These are phyloP conservation scores for Ailurus styani DNA, from an alignment of 2,113 vertebrate genomes.

Conservation along the genomic window DNA sequence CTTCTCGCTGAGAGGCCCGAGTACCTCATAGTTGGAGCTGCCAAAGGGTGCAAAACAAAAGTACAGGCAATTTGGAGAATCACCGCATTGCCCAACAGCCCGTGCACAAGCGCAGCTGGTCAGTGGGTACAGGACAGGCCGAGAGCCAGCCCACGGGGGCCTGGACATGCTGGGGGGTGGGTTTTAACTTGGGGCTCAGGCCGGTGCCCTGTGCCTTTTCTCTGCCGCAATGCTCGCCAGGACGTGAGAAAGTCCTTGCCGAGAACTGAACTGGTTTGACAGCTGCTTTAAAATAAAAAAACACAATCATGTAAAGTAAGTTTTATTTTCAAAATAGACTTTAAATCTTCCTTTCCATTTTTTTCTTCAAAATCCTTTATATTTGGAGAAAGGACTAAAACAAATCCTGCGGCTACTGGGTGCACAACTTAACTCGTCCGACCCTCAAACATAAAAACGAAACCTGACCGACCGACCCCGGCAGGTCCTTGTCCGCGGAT, in stretches of 20 bases:
- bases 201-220: not conserved
- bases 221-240: no score
- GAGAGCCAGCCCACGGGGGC: not conserved
- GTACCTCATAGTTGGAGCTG: not conserved
- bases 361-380: not conserved
- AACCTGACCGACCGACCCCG: not conserved
- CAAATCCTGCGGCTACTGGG: no score
- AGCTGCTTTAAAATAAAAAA: not conserved
- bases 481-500: not conserved
- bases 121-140: accelerated
- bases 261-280: not conserved
- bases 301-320: not conserved
- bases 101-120: not conserved
- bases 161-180: accelerated
- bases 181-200: not conserved
- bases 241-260: not conserved
- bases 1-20: not conserved
- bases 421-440: not conserved
- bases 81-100: no score
- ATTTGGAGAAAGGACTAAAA: not conserved
- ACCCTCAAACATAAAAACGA: not conserved
- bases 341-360: not conserved
- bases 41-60: not conserved
- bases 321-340: not conserved
- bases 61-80: accelerated